Evolutionary conservation across 2,888 invertebrate species (phyloP).

Genomic region (Hyposoter didymator): DNA sequence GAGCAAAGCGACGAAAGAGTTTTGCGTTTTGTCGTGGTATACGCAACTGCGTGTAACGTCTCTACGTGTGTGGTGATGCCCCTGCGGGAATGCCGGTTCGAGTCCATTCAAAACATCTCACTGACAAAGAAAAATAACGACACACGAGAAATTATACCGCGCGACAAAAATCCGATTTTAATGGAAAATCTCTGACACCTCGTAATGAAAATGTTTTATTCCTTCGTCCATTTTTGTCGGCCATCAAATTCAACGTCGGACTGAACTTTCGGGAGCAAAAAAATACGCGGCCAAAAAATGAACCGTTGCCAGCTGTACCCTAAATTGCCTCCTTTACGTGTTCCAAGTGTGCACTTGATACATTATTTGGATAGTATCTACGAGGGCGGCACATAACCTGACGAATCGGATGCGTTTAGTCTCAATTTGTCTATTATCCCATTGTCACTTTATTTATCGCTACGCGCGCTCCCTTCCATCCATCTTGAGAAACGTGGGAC

Average conservation of each 20-base stretch:
- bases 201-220: background rate
- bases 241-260: background rate
- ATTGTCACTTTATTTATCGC: slow-evolving; percentile 81
- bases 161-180: background rate
- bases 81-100: slow-evolving; percentile 6
- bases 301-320: slow-evolving; percentile 1
- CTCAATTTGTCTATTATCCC: slow-evolving; percentile 82
- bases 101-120: slow-evolving; percentile 25
- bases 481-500: slow-evolving; percentile 70
- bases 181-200: background rate
- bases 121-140: background rate
- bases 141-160: background rate
- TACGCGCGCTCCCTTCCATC: slow-evolving; percentile 75
- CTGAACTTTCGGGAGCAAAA: background rate
- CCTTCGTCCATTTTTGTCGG: background rate
- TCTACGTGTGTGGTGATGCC: slow-evolving; percentile 21
- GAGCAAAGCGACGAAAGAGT: slow-evolving; percentile 58
- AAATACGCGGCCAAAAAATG: background rate
- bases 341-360: background rate
- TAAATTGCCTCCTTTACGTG: slow-evolving; percentile 9
- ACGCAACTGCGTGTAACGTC: slow-evolving; percentile 60
- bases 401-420: slow-evolving; percentile 81
- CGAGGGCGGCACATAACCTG: slow-evolving; percentile 73
- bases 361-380: background rate
- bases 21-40: slow-evolving; percentile 63